phyloP scores from a whole-genome alignment of 2,888 invertebrate species.

The Diarsia mendica region DNA sequence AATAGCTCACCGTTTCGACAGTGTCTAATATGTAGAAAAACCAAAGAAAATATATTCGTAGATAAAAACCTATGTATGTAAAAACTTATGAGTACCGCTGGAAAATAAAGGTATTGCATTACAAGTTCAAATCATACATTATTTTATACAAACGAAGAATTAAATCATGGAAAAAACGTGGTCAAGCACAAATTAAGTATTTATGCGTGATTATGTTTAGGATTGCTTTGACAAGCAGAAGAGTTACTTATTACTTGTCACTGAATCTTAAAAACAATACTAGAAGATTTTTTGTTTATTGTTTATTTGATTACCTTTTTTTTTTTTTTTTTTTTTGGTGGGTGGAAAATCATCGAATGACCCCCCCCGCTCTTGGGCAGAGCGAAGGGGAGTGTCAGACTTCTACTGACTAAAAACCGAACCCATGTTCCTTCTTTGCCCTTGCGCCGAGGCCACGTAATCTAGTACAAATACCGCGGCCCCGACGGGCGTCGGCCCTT shows the following conservation, averaged over 20 bases:
- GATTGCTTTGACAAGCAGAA: background rate
- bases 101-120: background rate
- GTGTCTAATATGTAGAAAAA: slow-evolving; percentile 2
- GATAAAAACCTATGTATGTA: background rate
- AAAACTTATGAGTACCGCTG: background rate
- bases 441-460: too few relatives aligned
- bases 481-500: too few relatives aligned
- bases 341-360: too few relatives aligned
- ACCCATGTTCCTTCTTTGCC: too few relatives aligned
- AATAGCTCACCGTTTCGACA: background rate
- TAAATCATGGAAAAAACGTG: background rate
- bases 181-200: slow-evolving; percentile 9
- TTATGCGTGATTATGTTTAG: background rate
- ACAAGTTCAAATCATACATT: background rate
- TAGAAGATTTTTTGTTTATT: slow-evolving; percentile 9
- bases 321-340: too few relatives aligned
- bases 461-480: too few relatives aligned
- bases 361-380: too few relatives aligned
- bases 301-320: too few relatives aligned
- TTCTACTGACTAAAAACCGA: too few relatives aligned
- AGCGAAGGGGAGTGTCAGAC: too few relatives aligned
- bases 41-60: slow-evolving; percentile 42
- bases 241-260: background rate
- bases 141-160: background rate
- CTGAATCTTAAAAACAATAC: background rate